These are phyloP conservation scores for Anorthoa munda DNA, from an alignment of 2,888 invertebrate genomes.

Conservation along the genomic window DNA sequence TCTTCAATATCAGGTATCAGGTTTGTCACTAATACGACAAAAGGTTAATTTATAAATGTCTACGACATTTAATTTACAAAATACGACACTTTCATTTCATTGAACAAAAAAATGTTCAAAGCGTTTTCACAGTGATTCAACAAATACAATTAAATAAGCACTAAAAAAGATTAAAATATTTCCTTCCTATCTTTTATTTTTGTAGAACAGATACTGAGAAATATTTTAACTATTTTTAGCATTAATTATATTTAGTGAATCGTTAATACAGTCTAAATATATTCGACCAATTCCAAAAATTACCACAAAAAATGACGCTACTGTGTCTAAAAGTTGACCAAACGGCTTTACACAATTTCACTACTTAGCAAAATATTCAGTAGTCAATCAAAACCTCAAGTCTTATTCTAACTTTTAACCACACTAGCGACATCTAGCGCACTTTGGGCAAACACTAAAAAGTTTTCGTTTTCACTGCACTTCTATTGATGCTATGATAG, in stretches of 20 bases:
- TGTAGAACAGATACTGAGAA: not conserved
- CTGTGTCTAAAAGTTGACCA: conserved; percentile 42
- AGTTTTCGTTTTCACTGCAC: conserved; percentile 42
- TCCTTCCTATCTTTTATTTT: not conserved
- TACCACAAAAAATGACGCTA: conserved; percentile 11
- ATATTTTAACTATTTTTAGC: conserved; percentile 6
- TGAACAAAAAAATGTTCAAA: conserved; percentile 8
- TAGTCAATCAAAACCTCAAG: conserved; percentile 35
- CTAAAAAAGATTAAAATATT: conserved; percentile 19
- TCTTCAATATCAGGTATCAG: conserved; percentile 12
- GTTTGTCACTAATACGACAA: conserved; percentile 9
- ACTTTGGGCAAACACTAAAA: conserved; percentile 30
- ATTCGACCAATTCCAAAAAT: conserved; percentile 15
- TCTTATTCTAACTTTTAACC: conserved; percentile 45
- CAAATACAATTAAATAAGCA: conserved; percentile 17
- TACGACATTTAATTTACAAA: conserved; percentile 37
- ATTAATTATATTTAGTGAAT: conserved; percentile 18
- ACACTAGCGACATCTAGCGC: conserved; percentile 41
- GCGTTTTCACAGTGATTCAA: not conserved
- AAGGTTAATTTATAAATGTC: conserved; percentile 4
- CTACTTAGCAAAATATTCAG: conserved; percentile 42
- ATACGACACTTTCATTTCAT: conserved; percentile 3
- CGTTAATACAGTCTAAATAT: not conserved
- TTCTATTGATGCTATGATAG: conserved; percentile 77
- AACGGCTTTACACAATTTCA: conserved; percentile 23